Evolutionary conservation across 2,113 vertebrate genomes (phyloP).

Genomic region (Clarias macrocephalus): DNA sequence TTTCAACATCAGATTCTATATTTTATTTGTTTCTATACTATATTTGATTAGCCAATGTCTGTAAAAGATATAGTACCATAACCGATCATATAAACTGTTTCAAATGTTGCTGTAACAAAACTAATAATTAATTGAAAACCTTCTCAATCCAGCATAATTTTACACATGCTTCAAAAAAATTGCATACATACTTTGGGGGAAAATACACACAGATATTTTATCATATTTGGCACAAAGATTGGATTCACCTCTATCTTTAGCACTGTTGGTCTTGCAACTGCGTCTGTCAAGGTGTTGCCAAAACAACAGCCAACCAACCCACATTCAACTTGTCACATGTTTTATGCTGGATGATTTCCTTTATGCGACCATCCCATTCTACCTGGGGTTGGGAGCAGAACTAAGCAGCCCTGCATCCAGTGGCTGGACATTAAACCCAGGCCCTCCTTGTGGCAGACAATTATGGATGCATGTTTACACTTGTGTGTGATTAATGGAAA

Average conservation of each 20-base stretch:
- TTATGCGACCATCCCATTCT: too few relatives aligned
- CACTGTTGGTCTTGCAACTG: too few relatives aligned
- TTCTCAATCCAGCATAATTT: background rate
- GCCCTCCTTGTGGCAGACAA: too few relatives aligned
- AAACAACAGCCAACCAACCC: too few relatives aligned
- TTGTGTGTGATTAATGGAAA: background rate
- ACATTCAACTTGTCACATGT: too few relatives aligned
- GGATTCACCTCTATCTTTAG: background rate
- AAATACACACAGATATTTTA: background rate
- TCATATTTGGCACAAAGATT: background rate
- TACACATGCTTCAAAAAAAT: background rate
- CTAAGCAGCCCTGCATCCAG: too few relatives aligned
- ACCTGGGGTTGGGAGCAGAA: too few relatives aligned
- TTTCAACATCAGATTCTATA: background rate
- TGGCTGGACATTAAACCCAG: too few relatives aligned
- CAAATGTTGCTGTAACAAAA: background rate
- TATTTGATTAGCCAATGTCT: background rate
- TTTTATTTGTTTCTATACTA: background rate
- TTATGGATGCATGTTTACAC: background rate
- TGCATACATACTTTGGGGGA: background rate
- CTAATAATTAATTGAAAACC: background rate
- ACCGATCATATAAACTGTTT: background rate
- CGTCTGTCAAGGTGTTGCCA: too few relatives aligned
- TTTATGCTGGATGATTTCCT: too few relatives aligned
- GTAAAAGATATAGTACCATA: too few relatives aligned